A percentile compares a stretch with the other conserved stretches of the same genome.
Evolutionary conservation across 2,888 invertebrate species (phyloP).

Genomic region (Protula sp.): DNA sequence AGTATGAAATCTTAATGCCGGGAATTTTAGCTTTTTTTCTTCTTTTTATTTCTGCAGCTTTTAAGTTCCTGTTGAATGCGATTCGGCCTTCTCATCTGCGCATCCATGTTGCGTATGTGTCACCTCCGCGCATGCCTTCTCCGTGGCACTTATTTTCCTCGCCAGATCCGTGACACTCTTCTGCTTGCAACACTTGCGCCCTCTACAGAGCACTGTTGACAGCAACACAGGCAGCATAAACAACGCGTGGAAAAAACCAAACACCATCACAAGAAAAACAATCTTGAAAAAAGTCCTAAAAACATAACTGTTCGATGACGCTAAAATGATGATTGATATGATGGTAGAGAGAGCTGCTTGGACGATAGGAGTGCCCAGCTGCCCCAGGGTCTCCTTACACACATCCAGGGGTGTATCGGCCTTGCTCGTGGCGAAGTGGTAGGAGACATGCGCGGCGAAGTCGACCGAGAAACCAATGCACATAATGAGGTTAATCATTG

Average conservation of each 20-base stretch:
- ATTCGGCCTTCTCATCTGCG: too few species aligned
- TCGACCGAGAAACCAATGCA: slow-evolving; percentile 94
- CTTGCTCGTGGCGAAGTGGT: slow-evolving; percentile 88
- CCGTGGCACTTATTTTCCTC: too few species aligned
- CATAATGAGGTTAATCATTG: slow-evolving; percentile 96
- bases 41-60: too few species aligned
- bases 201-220: too few species aligned
- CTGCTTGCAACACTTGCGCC: too few species aligned
- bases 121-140: too few species aligned
- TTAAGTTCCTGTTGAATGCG: too few species aligned
- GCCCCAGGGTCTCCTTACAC: slow-evolving; percentile 82
- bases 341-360: slow-evolving; percentile 83
- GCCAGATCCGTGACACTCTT: too few species aligned
- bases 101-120: too few species aligned
- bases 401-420: slow-evolving; percentile 72
- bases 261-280: slow-evolving; percentile 12
- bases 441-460: slow-evolving; percentile 91
- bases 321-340: slow-evolving; percentile 9
- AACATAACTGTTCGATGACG: slow-evolving; percentile 6
- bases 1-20: too few species aligned
- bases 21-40: too few species aligned
- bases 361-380: slow-evolving; percentile 81
- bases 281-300: slow-evolving; percentile 16
- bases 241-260: slow-evolving; percentile 10
- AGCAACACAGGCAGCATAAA: slow-evolving; percentile 11